These are phyloP conservation scores for Prionailurus viverrinus DNA, from an alignment of 2,113 vertebrate species.

Conservation along the genomic window DNA sequence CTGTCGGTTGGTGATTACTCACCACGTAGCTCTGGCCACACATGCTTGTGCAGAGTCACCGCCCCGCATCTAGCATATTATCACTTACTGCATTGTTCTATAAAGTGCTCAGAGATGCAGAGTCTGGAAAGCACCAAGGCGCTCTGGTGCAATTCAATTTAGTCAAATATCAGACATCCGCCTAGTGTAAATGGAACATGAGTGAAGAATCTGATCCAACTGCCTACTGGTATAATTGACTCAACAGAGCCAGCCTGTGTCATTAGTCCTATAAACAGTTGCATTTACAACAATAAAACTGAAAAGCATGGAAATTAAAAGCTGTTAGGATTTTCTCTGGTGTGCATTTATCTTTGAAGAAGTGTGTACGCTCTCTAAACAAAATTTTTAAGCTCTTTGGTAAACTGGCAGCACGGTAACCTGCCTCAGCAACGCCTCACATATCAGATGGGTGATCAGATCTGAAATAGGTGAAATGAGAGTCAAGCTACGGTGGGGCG, in stretches of 20 bases:
- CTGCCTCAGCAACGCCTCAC: constrained; percentile 83
- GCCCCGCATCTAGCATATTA: constrained; percentile 78
- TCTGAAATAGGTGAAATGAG: constrained; percentile 81
- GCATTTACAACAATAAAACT: constrained; percentile 91
- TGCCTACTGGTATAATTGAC: constrained; percentile 89
- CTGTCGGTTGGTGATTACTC: constrained; percentile 83
- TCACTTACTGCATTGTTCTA: constrained; percentile 86
- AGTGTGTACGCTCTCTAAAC: constrained; percentile 82
- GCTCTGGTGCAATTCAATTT: constrained; percentile 87
- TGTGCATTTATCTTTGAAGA: constrained; percentile 88
- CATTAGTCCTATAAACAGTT: constrained; percentile 90
- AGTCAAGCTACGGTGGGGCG: constrained; percentile 44
- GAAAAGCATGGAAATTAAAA: constrained; percentile 92
- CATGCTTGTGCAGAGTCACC: constrained; percentile 75
- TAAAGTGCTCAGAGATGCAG: constrained; percentile 84
- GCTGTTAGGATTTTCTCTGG: constrained; percentile 89
- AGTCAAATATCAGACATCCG: constrained; percentile 88
- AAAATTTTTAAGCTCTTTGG: constrained; percentile 85
- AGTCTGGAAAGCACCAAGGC: constrained; percentile 84
- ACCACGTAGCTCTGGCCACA: constrained; percentile 79
- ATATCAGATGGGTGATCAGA: constrained; percentile 83
- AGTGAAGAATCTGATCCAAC: constrained; percentile 88
- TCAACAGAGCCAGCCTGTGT: constrained; percentile 87
- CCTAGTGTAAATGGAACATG: constrained; percentile 84
- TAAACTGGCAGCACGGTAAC: constrained; percentile 85